These are phyloP conservation scores for Hipposideros larvatus DNA, from an alignment of 2,797 vertebrate genomes.

Conservation along the genomic window DNA sequence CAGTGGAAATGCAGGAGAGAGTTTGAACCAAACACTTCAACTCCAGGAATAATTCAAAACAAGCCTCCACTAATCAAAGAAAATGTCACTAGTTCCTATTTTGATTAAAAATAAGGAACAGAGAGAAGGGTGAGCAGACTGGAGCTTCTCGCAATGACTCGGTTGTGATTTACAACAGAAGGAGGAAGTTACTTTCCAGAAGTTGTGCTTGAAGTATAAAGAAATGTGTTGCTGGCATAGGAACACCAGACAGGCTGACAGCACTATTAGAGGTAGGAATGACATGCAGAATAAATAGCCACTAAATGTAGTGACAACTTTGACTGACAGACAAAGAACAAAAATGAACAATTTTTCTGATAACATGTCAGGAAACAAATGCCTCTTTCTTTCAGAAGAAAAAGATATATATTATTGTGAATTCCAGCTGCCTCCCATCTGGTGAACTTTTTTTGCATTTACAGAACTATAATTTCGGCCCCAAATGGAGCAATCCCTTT, in stretches of 20 bases:
- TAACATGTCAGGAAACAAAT: conserved; percentile 79
- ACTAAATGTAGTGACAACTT: conserved; percentile 76
- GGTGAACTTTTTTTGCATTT: conserved; percentile 62
- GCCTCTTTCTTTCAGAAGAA: conserved; percentile 70
- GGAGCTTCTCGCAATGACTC: conserved; percentile 61
- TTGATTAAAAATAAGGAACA: conserved; percentile 70
- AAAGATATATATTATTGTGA: conserved; percentile 60
- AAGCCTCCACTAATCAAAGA: neutral
- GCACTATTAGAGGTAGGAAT: conserved; percentile 64
- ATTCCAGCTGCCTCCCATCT: conserved; percentile 44
- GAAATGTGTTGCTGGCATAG: conserved; percentile 64
- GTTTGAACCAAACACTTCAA: neutral
- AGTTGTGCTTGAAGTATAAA: conserved; percentile 70
- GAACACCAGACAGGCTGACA: conserved; percentile 60
- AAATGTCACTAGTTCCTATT: conserved; percentile 67
- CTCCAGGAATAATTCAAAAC: conserved; percentile 51
- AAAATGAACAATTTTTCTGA: conserved; percentile 80
- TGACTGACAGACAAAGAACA: conserved; percentile 78
- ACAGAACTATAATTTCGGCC: conserved; percentile 77
- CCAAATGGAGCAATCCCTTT: conserved; percentile 52
- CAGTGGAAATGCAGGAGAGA: neutral
- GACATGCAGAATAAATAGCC: conserved; percentile 78
- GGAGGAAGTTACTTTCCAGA: conserved; percentile 77
- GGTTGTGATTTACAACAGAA: conserved; percentile 62
- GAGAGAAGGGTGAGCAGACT: conserved; percentile 41